Percentiles rank a stretch among this genome's conserved stretches.
Evolutionary conservation across 2,888 invertebrate species (phyloP).

Genomic region (Linhomoeus sp.): DNA sequence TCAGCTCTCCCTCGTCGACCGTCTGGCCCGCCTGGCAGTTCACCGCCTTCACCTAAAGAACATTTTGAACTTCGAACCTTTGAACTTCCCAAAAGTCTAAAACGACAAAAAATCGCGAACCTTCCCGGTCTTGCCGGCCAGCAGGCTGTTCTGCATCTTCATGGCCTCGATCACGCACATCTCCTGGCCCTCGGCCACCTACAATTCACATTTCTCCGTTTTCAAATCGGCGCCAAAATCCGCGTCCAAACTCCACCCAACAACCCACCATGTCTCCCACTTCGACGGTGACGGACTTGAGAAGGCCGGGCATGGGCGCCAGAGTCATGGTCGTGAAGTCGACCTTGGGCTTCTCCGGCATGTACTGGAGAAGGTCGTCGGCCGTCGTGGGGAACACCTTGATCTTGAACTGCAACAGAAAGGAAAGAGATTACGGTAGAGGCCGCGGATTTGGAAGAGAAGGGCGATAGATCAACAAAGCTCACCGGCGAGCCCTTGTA

Average conservation of each 20-base stretch:
- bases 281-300: conserved; percentile 40
- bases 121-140: conserved; percentile 38
- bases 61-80: conserved; percentile 44
- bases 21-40: conserved; percentile 39
- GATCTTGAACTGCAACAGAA: conserved; percentile 24
- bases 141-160: conserved; percentile 50
- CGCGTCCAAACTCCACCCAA: neutral
- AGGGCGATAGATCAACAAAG: neutral
- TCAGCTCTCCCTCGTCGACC: conserved; percentile 41
- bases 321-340: conserved; percentile 38
- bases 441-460: neutral
- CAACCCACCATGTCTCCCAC: conserved; percentile 36
- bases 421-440: neutral
- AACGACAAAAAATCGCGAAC: too few relatives aligned
- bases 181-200: conserved; percentile 43
- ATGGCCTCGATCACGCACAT: conserved; percentile 46
- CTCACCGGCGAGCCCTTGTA: conserved; percentile 30
- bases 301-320: conserved; percentile 48
- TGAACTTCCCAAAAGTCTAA: conserved; percentile 33
- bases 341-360: conserved; percentile 36
- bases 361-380: conserved; percentile 33
- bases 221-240: too few relatives aligned
- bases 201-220: too few relatives aligned
- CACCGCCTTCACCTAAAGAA: conserved; percentile 41
- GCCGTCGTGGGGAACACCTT: conserved; percentile 35